These are phyloP conservation scores for Eristalis intricaria DNA, from an alignment of 2,888 invertebrate genomes.

Conservation along the genomic window DNA sequence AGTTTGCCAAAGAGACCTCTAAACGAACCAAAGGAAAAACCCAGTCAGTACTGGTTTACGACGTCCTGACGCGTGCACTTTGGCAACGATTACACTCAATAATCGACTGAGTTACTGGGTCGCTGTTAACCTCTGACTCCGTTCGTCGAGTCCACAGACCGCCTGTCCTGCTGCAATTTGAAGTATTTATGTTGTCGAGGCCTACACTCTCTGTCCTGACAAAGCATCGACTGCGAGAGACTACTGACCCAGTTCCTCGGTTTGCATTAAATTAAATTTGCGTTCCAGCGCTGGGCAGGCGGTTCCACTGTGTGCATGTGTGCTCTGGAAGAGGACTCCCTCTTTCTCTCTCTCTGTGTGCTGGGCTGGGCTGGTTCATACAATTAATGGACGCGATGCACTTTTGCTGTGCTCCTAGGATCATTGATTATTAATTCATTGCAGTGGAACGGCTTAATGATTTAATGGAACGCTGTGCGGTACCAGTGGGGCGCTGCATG, in stretches of 20 bases:
- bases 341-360: too few species aligned
- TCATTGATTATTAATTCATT: conserved; percentile 69
- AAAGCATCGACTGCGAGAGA: not conserved
- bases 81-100: conserved; percentile 34
- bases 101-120: conserved; percentile 2
- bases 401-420: conserved; percentile 48
- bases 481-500: not conserved
- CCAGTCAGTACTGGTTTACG: not conserved
- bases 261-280: conserved; percentile 61
- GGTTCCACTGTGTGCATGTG: not conserved
- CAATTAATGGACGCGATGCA: conserved; percentile 61
- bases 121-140: conserved; percentile 51
- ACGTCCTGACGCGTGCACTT: not conserved
- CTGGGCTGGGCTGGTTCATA: conserved; percentile 6
- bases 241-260: conserved; percentile 50
- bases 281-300: not conserved
- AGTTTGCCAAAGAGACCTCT: conserved; percentile 21
- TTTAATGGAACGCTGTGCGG: conserved; percentile 47
- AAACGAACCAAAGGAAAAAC: not conserved
- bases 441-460: conserved; percentile 63
- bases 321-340: not conserved
- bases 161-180: conserved; percentile 14
- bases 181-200: conserved; percentile 43
- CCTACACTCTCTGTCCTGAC: conserved; percentile 3
- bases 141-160: conserved; percentile 5